A percentile compares a stretch with the other conserved stretches of the same genome.
These are phyloP conservation scores for Scyliorhinus canicula DNA, from an alignment of 2,797 vertebrate genomes.

Conservation along the genomic window DNA sequence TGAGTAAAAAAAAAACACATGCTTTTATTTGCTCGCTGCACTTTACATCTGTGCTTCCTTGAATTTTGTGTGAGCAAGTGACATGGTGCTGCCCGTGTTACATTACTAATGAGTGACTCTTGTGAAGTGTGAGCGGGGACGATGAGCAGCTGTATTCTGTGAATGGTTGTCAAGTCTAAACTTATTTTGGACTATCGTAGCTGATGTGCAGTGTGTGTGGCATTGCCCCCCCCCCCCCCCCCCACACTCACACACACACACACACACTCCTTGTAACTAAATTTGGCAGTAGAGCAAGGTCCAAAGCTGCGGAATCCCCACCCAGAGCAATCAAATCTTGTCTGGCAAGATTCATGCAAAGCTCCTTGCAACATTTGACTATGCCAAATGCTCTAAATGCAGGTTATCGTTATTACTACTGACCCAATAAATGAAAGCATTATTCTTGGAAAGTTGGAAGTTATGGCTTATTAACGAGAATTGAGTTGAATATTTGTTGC, in stretches of 20 bases:
- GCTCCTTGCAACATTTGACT: too few species aligned
- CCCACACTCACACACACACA: too few species aligned
- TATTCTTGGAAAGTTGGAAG: background rate
- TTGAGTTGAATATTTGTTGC: background rate
- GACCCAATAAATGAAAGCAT: background rate
- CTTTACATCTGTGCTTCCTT: background rate
- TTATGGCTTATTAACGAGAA: background rate
- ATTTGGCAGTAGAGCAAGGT: background rate
- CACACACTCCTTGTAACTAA: background rate
- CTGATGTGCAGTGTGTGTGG: background rate
- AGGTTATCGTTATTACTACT: background rate
- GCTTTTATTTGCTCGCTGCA: too few species aligned
- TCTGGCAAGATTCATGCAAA: too few species aligned
- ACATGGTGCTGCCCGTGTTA: background rate
- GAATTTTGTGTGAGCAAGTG: background rate
- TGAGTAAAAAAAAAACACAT: background rate
- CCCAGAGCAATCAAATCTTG: too few species aligned
- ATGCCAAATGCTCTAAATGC: background rate
- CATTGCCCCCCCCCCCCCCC: too few species aligned
- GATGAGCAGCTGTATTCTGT: background rate
- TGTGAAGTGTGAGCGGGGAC: background rate
- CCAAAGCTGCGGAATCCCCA: too few species aligned
- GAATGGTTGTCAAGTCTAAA: background rate
- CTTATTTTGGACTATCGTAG: background rate
- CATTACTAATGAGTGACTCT: conserved; percentile 10